Conservation (phyloP, 2,113 vertebrate species). For the Motacilla alba region DNA sequence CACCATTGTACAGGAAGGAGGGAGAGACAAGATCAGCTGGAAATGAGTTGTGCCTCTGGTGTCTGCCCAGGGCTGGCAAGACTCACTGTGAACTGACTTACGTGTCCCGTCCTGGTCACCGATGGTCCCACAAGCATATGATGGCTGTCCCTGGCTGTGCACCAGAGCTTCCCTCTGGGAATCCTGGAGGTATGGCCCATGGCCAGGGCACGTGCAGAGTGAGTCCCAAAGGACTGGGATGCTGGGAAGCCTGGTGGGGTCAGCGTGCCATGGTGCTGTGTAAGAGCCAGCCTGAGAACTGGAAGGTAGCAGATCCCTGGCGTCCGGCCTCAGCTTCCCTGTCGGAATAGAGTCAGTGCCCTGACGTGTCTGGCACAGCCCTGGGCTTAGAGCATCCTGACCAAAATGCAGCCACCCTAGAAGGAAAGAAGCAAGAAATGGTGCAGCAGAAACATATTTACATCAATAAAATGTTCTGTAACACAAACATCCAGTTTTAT, state of each 20-base stretch:
- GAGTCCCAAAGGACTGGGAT: not conserved
- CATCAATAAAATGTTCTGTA: not conserved
- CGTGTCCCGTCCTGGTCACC: fast-evolving
- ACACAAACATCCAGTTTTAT: not conserved
- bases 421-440: not conserved
- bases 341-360: fast-evolving
- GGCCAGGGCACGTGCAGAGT: fast-evolving
- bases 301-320: not conserved
- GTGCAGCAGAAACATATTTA: not conserved
- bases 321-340: fast-evolving
- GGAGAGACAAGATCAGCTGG: not conserved
- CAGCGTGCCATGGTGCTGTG: not conserved
- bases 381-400: not conserved
- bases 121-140: fast-evolving
- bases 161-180: not conserved
- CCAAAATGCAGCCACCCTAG: not conserved
- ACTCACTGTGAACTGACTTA: not conserved
- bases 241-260: not conserved
- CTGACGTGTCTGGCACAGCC: not conserved
- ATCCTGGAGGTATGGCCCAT: not conserved
- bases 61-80: not conserved
- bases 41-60: not conserved
- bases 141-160: not conserved
- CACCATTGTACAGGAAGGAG: fast-evolving
- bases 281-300: fast-evolving